Conservation (phyloP, 2,113 vertebrate species). For the Pholis gunnellus region DNA sequence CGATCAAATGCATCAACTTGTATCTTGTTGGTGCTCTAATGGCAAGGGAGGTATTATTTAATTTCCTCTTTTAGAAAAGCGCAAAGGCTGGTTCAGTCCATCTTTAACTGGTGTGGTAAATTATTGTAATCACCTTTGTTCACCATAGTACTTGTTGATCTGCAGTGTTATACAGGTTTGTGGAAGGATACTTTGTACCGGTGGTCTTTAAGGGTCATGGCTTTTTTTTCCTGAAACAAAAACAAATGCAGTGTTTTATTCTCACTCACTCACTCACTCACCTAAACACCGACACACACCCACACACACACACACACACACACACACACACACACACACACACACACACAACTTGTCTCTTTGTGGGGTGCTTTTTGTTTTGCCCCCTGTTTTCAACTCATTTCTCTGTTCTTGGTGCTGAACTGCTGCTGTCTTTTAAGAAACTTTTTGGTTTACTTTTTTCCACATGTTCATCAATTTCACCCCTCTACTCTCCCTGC, state of each 20-base stretch:
- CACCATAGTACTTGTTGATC: not conserved
- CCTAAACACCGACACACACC: not conserved
- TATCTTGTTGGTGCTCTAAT: not conserved
- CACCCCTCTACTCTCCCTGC: not conserved
- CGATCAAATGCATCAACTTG: not conserved
- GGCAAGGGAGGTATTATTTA: no score
- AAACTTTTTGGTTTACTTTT: not conserved
- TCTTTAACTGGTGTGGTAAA: not conserved
- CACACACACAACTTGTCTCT: not conserved
- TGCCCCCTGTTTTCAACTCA: not conserved
- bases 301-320: not conserved
- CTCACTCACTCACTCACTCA: not conserved
- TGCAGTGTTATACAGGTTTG: not conserved
- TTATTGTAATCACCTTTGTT: not conserved
- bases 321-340: not conserved
- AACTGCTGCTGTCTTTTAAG: not conserved
- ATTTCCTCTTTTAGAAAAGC: no score
- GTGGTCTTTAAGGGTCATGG: not conserved
- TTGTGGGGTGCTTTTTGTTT: not conserved
- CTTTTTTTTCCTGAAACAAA: not conserved
- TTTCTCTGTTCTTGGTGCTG: conserved; percentile 43
- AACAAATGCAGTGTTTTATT: not conserved
- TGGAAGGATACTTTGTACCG: fast-evolving
- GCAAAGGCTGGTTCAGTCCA: no score
- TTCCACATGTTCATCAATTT: not conserved